These are phyloP conservation scores for Styela clava DNA, from an alignment of 23 tunicate species.

Conservation along the genomic window DNA sequence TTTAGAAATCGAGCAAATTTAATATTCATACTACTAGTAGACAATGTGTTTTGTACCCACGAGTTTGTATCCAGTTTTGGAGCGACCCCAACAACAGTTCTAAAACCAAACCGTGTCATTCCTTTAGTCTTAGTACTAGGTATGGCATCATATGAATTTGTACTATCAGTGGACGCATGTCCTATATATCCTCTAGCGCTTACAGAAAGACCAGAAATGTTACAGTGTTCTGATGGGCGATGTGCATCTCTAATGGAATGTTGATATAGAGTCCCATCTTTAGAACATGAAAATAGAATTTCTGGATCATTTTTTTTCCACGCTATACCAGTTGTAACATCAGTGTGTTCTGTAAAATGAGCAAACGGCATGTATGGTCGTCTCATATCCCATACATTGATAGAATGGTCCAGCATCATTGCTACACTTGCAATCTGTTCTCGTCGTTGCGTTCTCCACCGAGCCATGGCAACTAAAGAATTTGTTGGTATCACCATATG, in stretches of 20 bases:
- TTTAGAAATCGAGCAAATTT: constrained; percentile 17
- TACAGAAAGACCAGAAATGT: constrained; percentile 47
- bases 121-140: not conserved
- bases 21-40: not conserved
- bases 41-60: constrained; percentile 2
- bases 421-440: constrained; percentile 81
- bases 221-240: constrained; percentile 43
- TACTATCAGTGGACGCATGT: constrained; percentile 31
- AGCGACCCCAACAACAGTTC: constrained; percentile 16
- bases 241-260: constrained; percentile 60
- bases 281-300: constrained; percentile 63
- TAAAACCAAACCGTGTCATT: constrained; percentile 19
- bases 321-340: constrained; percentile 54
- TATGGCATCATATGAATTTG: not conserved
- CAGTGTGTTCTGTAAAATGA: constrained; percentile 43
- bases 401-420: constrained; percentile 69
- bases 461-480: constrained; percentile 53
- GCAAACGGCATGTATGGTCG: constrained; percentile 81
- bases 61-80: constrained; percentile 7
- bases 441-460: constrained; percentile 61
- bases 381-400: constrained; percentile 77
- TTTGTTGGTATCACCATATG: constrained; percentile 45
- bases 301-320: constrained; percentile 69
- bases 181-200: constrained; percentile 45
- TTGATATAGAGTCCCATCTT: constrained; percentile 61